Conservation (phyloP, 23 tunicate species). For the Halocynthia roretzi region DNA sequence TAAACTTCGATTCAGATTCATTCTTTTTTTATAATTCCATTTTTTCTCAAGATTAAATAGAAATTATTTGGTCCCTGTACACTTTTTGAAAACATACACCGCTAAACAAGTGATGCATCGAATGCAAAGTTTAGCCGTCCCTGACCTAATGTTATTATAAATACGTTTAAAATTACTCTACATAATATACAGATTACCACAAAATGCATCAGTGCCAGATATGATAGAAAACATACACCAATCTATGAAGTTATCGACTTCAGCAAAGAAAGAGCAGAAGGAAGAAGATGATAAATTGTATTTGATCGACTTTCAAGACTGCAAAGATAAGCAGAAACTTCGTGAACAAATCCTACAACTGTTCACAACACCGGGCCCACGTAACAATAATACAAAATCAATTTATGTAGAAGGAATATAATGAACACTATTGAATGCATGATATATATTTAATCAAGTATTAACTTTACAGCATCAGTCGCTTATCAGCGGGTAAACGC, state of each 20-base stretch:
- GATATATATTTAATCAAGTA: neutral
- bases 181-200: constrained; percentile 23
- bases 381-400: constrained; percentile 21
- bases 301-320: constrained; percentile 56
- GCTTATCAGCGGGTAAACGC: constrained; percentile 61
- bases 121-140: too few relatives aligned
- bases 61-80: too few relatives aligned
- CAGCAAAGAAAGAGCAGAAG: constrained; percentile 5
- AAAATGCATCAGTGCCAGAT: constrained; percentile 16
- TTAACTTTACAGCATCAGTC: constrained; percentile 42
- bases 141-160: too few relatives aligned
- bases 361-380: constrained; percentile 83
- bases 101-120: too few relatives aligned
- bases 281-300: constrained; percentile 25
- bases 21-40: too few relatives aligned
- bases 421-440: neutral
- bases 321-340: constrained; percentile 39
- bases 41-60: too few relatives aligned
- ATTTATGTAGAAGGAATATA: neutral
- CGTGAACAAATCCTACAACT: constrained; percentile 43
- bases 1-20: too few relatives aligned
- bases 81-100: too few relatives aligned
- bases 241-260: constrained; percentile 28
- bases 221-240: constrained; percentile 32
- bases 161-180: too few relatives aligned